Conservation (phyloP, 2,113 vertebrate genomes). For the Shinisaurus crocodilurus region DNA sequence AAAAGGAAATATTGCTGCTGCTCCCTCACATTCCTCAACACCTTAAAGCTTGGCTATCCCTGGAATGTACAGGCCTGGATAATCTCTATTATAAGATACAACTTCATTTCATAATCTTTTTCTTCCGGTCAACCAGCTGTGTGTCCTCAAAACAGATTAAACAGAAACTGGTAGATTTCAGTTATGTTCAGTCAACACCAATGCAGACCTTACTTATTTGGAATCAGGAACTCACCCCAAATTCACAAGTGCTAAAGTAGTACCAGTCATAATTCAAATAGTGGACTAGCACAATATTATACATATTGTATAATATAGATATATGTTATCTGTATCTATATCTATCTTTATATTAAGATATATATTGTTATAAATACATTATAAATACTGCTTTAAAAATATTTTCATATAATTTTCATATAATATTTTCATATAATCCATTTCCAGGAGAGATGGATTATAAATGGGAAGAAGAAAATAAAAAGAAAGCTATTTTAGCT, state of each 20-base stretch:
- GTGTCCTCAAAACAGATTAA: conserved; percentile 70
- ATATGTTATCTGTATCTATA: too few species aligned
- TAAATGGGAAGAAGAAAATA: too few species aligned
- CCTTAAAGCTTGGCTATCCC: conserved; percentile 45
- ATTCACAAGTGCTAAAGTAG: too few species aligned
- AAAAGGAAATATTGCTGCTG: conserved; percentile 33
- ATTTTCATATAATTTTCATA: too few species aligned
- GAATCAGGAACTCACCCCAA: not conserved
- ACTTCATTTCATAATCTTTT: conserved; percentile 67
- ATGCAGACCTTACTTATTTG: conserved; percentile 36
- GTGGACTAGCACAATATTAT: too few species aligned
- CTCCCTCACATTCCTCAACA: conserved; percentile 62
- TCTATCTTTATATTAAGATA: too few species aligned
- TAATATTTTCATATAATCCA: too few species aligned
- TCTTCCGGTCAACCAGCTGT: conserved; percentile 69
- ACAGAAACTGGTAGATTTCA: conserved; percentile 59
- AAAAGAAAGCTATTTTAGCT: too few species aligned
- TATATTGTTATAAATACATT: too few species aligned
- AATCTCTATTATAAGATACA: conserved; percentile 65
- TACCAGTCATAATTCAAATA: too few species aligned
- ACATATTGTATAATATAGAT: not conserved
- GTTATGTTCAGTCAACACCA: conserved; percentile 47
- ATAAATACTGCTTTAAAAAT: not conserved
- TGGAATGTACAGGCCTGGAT: conserved; percentile 36
- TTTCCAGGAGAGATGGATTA: too few species aligned